Evolutionary conservation across 2,113 vertebrate genomes (phyloP).

Genomic region (Rhegmatorhina hoffmannsi): DNA sequence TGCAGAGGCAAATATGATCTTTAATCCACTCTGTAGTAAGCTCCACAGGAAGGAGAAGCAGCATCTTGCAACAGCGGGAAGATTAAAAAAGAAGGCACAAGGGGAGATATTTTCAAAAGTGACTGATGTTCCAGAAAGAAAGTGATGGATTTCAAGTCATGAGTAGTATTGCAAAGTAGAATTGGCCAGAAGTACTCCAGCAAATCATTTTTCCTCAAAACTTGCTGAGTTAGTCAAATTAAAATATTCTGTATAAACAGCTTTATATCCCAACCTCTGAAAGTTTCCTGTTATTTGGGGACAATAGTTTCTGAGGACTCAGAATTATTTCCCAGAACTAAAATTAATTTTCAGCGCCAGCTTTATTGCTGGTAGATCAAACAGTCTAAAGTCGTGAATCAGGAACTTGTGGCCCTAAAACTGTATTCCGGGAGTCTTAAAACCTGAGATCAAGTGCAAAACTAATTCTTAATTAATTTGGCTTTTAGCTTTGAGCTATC

Average conservation of each 20-base stretch:
- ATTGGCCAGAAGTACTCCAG: not conserved
- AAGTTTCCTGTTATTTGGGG: not conserved
- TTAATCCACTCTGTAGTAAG: not conserved
- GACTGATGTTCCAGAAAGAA: not conserved
- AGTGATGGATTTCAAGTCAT: not conserved
- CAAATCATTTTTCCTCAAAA: not conserved
- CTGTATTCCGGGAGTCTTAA: not conserved
- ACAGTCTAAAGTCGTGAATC: not conserved
- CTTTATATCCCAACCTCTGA: not conserved
- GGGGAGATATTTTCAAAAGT: not conserved
- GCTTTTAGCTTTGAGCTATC: not conserved
- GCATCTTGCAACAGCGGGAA: not conserved
- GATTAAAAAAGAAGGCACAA: not conserved
- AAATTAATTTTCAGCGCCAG: not conserved
- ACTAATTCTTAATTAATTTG: not conserved
- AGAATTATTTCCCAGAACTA: not conserved
- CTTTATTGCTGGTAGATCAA: not conserved
- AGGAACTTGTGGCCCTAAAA: not conserved
- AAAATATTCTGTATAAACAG: not conserved
- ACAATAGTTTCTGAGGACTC: not conserved
- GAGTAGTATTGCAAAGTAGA: not conserved
- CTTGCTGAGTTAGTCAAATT: not conserved
- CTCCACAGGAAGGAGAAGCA: not conserved
- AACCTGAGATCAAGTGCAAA: not conserved
- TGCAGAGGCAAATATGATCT: not conserved